Conservation (phyloP, 2,888 invertebrate species). For the Eilema griseolum region DNA sequence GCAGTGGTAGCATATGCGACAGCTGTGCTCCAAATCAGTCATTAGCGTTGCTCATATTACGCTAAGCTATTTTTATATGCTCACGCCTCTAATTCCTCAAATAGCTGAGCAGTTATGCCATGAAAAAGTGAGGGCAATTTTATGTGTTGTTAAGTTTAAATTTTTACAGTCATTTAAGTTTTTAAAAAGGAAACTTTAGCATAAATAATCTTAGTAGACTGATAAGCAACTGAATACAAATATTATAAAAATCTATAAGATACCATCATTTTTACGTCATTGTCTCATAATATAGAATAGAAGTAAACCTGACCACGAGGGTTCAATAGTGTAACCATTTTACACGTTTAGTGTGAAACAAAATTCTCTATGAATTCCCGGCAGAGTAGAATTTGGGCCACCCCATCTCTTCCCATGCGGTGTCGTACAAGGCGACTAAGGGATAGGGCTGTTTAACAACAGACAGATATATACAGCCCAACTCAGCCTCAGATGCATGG, state of each 20-base stretch:
- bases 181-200: neutral
- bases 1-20: neutral
- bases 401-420: too few species aligned
- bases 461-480: too few species aligned
- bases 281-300: neutral
- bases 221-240: neutral
- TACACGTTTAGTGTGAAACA: neutral
- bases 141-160: neutral
- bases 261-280: neutral
- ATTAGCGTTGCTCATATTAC: neutral
- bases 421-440: too few species aligned
- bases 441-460: too few species aligned
- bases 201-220: neutral
- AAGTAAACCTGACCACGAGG: neutral
- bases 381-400: too few species aligned
- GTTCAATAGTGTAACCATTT: neutral
- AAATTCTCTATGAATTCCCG: too few species aligned
- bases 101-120: too few species aligned
- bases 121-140: too few species aligned
- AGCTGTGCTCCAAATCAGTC: slow-evolving; percentile 5
- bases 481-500: too few species aligned
- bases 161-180: too few species aligned
- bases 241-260: neutral
- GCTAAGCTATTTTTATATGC: neutral
- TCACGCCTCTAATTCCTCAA: too few species aligned